Conservation (phyloP, 2,888 invertebrate genomes). For the Hyles lineata region DNA sequence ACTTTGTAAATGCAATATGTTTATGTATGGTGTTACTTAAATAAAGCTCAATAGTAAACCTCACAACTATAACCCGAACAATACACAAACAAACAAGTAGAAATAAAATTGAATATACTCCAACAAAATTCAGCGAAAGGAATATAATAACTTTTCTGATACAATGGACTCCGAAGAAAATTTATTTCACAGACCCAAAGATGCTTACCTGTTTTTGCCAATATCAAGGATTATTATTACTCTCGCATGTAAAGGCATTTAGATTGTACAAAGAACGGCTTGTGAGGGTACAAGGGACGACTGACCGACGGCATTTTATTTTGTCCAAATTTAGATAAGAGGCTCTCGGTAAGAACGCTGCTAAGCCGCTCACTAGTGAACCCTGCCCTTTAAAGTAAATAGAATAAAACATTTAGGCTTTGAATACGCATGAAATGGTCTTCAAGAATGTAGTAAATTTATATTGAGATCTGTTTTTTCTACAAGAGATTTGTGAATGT, state of each 20-base stretch:
- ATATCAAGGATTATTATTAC: constrained; percentile 11
- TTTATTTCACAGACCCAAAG: not conserved
- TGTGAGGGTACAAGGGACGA: not conserved
- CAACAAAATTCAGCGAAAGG: not conserved
- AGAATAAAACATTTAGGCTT: constrained; percentile 2
- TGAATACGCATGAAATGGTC: not conserved
- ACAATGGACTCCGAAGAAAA: not conserved
- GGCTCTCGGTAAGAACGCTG: constrained; percentile 5
- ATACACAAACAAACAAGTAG: not conserved
- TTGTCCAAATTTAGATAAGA: constrained; percentile 16
- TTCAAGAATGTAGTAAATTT: constrained; percentile 14
- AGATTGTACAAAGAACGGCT: constrained; percentile 1
- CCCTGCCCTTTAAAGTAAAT: constrained; percentile 22
- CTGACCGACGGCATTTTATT: constrained; percentile 20
- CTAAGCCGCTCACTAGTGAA: not conserved
- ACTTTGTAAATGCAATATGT: no score
- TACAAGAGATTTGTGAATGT: not conserved
- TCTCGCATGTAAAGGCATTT: constrained; percentile 15
- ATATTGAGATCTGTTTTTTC: not conserved
- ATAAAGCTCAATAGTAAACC: no score
- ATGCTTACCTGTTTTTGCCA: constrained; percentile 19
- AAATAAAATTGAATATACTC: not conserved
- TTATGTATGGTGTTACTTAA: no score
- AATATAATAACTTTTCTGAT: not conserved
- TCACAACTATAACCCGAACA: not conserved